Evolutionary conservation across 2,113 vertebrate genomes (phyloP).

Genomic region (Xenus cinereus): DNA sequence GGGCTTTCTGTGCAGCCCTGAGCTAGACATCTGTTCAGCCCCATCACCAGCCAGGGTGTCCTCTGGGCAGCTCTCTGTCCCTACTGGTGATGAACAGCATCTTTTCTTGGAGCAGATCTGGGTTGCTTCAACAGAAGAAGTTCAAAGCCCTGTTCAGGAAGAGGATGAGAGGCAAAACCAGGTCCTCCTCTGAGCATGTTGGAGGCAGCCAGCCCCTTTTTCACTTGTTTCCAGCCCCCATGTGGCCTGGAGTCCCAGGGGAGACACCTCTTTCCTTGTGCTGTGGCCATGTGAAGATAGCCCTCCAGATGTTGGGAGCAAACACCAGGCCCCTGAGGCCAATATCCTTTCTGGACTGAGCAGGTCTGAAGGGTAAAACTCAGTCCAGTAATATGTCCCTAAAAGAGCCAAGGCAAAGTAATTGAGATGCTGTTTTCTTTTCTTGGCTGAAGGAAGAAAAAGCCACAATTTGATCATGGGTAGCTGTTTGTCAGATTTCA

Average conservation of each 20-base stretch:
- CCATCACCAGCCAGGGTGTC: neutral
- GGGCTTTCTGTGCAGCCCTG: neutral
- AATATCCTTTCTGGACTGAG: neutral
- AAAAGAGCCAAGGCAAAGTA: neutral
- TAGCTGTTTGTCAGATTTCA: neutral
- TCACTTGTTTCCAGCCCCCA: neutral
- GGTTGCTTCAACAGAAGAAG: neutral
- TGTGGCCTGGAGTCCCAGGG: neutral
- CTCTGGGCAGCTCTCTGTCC: neutral
- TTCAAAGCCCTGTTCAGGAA: neutral
- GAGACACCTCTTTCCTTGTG: neutral
- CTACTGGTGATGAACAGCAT: neutral
- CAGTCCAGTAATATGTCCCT: neutral
- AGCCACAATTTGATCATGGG: neutral
- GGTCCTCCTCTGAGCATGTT: neutral
- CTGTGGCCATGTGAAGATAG: neutral
- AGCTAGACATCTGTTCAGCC: neutral
- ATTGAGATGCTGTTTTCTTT: neutral
- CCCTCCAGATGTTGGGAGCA: neutral
- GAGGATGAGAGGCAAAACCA: neutral
- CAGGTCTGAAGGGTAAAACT: neutral
- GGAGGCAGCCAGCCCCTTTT: rapidly evolving
- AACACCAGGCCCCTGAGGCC: neutral
- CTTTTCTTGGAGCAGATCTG: neutral
- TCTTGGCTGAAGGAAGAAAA: neutral